Evolutionary conservation across 2,888 invertebrate species (phyloP).

Genomic region (Dascillus cervinus): DNA sequence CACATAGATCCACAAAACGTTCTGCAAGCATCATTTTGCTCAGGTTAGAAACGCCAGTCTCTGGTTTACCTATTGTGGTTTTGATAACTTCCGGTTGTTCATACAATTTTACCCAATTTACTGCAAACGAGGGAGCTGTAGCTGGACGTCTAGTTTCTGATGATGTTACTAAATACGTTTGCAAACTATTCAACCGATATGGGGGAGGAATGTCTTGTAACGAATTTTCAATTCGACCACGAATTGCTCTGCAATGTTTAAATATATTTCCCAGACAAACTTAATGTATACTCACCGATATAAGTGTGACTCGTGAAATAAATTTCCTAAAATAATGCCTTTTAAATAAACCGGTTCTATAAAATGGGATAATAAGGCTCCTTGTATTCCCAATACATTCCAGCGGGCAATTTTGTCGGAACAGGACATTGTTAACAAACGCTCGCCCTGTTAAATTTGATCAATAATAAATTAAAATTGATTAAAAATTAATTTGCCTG

Average conservation of each 20-base stretch:
- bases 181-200: constrained; percentile 74
- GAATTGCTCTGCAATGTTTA: constrained; percentile 72
- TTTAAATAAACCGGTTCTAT: constrained; percentile 85
- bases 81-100: constrained; percentile 73
- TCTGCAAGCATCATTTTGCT: constrained; percentile 69
- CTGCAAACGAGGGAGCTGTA: constrained; percentile 86
- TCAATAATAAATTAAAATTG: too few relatives aligned
- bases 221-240: constrained; percentile 70
- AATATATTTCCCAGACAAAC: too few relatives aligned
- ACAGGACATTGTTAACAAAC: constrained; percentile 93
- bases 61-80: constrained; percentile 78
- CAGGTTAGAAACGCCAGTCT: constrained; percentile 68
- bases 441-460: too few relatives aligned
- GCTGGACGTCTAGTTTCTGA: constrained; percentile 79
- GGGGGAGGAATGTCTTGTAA: constrained; percentile 75
- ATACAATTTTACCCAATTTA: constrained; percentile 71
- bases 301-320: constrained; percentile 84
- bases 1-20: constrained; percentile 54
- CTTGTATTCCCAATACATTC: constrained; percentile 92
- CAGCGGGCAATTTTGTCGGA: constrained; percentile 95
- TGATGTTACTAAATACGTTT: constrained; percentile 71
- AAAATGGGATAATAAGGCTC: constrained; percentile 80
- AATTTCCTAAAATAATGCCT: constrained; percentile 80
- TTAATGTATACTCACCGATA: constrained; percentile 49
- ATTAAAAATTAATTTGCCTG: too few relatives aligned